Conservation (phyloP, 2,797 vertebrate species). For the Esox lucius region DNA sequence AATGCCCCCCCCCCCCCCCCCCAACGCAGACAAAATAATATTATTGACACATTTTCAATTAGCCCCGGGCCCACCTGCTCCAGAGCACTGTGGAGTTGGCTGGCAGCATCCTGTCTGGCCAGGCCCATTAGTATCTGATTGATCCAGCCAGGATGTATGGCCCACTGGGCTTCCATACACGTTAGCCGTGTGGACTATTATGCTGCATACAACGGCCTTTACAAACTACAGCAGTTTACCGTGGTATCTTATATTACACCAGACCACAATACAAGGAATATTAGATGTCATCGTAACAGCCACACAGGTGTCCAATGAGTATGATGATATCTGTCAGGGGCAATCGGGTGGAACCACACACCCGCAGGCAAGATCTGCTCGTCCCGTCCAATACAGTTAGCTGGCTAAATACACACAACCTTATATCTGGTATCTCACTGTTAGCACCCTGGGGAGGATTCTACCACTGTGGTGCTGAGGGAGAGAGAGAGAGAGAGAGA, state of each 20-base stretch:
- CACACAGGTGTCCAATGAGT: not conserved
- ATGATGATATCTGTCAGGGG: not conserved
- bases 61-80: constrained; percentile 76
- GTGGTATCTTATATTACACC: not conserved
- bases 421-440: not conserved
- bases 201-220: not conserved
- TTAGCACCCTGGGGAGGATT: not conserved
- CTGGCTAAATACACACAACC: not conserved
- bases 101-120: constrained; percentile 52
- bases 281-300: not conserved
- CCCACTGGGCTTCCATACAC: not conserved
- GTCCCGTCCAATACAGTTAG: not conserved
- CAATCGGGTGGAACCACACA: not conserved
- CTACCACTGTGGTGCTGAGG: not conserved
- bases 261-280: not conserved
- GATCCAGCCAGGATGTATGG: constrained; percentile 4
- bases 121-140: constrained; percentile 26
- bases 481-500: not conserved
- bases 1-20: not conserved
- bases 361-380: not conserved
- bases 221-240: not conserved
- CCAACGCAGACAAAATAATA: constrained; percentile 28
- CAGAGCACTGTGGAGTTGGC: constrained; percentile 47
- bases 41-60: constrained; percentile 80
- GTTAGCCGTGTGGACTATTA: not conserved